A percentile compares a stretch with the other conserved stretches of the same genome.
These are phyloP conservation scores for Lamprologus lemairii DNA, from an alignment of 2,113 vertebrate genomes.

Conservation along the genomic window DNA sequence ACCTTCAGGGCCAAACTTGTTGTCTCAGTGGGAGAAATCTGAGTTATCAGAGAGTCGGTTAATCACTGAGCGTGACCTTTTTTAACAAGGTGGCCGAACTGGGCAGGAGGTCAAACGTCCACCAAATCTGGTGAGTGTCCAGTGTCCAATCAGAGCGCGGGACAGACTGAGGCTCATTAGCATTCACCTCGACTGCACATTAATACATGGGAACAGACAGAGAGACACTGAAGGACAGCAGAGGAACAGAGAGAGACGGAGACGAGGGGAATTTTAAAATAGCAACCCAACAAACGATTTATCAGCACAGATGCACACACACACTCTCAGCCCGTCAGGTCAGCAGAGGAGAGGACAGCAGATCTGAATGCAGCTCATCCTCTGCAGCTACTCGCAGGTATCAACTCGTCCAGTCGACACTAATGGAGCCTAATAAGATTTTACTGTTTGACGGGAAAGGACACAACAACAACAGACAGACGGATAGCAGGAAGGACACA, in stretches of 20 bases:
- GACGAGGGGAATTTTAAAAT: conserved; percentile 35
- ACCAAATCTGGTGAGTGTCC: neutral
- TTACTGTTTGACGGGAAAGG: neutral
- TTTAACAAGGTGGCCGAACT: accelerated
- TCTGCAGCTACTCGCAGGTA: neutral
- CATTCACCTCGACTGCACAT: conserved; percentile 29
- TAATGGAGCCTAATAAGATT: neutral
- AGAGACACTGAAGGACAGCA: conserved; percentile 6
- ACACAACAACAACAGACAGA: neutral
- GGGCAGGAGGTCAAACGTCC: neutral
- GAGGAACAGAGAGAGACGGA: conserved; percentile 1
- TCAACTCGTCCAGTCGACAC: neutral
- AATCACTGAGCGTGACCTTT: neutral
- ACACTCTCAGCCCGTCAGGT: neutral
- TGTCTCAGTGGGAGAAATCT: neutral
- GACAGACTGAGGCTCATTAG: conserved; percentile 3
- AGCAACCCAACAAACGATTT: neutral
- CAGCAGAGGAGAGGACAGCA: neutral
- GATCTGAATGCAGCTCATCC: conserved; percentile 14
- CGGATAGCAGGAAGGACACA: neutral
- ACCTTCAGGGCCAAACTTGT: neutral
- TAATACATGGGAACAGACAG: neutral
- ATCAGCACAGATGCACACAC: conserved; percentile 5
- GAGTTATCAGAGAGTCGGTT: accelerated
- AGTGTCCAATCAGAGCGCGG: conserved; percentile 23